A percentile compares a stretch with the other conserved stretches of the same genome.
Conservation (phyloP, 2,888 invertebrate genomes). For the Uloborus plumipes region DNA sequence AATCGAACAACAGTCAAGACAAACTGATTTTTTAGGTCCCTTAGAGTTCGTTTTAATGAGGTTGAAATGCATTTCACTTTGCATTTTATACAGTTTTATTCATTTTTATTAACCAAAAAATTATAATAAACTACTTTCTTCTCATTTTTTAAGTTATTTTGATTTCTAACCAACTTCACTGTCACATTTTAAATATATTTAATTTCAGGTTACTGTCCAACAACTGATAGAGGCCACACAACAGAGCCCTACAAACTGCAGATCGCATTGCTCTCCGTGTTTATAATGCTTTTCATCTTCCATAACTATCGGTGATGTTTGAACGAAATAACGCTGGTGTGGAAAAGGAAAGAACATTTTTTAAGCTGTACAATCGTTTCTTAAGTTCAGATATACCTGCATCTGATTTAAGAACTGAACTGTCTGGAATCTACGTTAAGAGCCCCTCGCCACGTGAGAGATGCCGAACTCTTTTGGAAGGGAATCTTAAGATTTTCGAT, state of each 20-base stretch:
- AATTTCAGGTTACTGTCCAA: conserved; percentile 49
- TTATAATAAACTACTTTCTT: too few species aligned
- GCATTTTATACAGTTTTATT: too few species aligned
- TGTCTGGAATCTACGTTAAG: conserved; percentile 5
- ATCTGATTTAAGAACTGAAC: conserved; percentile 18
- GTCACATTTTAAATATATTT: not conserved
- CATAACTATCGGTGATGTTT: conserved; percentile 44
- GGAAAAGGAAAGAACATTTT: not conserved
- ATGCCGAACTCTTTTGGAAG: conserved; percentile 2
- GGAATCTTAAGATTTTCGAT: conserved; percentile 2
- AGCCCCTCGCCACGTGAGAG: not conserved
- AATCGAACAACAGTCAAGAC: too few species aligned
- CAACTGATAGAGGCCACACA: conserved; percentile 10
- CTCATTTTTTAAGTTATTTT: too few species aligned
- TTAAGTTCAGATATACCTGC: conserved; percentile 17
- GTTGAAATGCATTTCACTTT: too few species aligned
- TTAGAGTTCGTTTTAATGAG: too few species aligned
- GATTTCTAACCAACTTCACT: too few species aligned
- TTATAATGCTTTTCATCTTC: conserved; percentile 4
- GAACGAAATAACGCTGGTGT: not conserved
- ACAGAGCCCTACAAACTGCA: not conserved
- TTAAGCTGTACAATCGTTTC: conserved; percentile 24
- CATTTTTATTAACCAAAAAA: too few species aligned
- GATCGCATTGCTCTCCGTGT: conserved; percentile 15
- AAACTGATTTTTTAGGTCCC: too few species aligned